Evolutionary conservation across 1,140 invertebrate species (phyloP).

Genomic region (Drosophila sp.): DNA sequence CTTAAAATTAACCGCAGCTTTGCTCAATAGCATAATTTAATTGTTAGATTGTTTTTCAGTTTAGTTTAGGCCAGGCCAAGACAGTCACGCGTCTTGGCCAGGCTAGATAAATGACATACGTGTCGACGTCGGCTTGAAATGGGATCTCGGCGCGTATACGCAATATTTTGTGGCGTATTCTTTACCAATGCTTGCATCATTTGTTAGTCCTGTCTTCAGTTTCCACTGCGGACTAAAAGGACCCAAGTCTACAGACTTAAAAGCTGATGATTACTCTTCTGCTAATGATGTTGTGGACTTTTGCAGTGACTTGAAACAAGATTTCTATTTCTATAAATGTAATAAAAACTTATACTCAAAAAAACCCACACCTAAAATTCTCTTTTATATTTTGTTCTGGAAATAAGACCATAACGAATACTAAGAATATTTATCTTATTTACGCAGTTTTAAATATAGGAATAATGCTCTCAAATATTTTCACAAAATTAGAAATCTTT

Average conservation of each 20-base stretch:
- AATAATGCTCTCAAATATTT: too few relatives aligned
- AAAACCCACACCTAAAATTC: too few relatives aligned
- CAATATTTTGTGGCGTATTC: conserved; percentile 54
- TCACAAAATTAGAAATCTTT: too few relatives aligned
- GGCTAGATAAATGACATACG: conserved; percentile 70
- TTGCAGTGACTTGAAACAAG: neutral
- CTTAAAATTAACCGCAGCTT: conserved; percentile 53
- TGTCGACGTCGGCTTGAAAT: conserved; percentile 38
- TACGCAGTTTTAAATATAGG: too few relatives aligned
- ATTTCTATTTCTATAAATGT: neutral
- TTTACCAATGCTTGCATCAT: conserved; percentile 55
- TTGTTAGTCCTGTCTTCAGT: conserved; percentile 57
- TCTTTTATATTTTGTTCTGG: too few relatives aligned
- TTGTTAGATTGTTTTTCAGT: conserved; percentile 40
- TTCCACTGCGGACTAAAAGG: neutral
- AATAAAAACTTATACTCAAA: too few relatives aligned
- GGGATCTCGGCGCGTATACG: conserved; percentile 37
- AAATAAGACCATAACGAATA: too few relatives aligned
- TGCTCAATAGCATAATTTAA: conserved; percentile 69
- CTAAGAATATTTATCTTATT: too few relatives aligned
- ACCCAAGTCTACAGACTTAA: conserved; percentile 10
- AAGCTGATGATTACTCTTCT: conserved; percentile 13
- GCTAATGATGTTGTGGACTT: neutral
- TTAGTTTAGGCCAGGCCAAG: neutral
- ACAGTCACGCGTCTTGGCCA: conserved; percentile 17